Conservation (phyloP, 37 sponge, comb jelly and placozoan genomes). For the Crambe crambe region DNA sequence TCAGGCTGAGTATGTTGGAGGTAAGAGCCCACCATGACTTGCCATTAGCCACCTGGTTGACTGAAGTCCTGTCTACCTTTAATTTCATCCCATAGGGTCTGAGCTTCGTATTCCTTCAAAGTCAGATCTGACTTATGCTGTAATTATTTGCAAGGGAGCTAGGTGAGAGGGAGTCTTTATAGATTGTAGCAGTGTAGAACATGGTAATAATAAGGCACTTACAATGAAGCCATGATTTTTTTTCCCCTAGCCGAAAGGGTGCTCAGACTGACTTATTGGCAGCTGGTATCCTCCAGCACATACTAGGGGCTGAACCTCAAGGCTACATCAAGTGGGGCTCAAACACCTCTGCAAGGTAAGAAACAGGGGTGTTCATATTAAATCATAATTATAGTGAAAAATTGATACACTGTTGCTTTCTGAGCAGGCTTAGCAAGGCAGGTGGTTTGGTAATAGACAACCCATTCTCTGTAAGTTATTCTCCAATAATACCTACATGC, state of each 20-base stretch:
- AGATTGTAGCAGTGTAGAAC: not conserved
- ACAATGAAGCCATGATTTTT: too few species aligned
- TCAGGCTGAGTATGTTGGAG: conserved; percentile 66
- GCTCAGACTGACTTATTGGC: conserved; percentile 46
- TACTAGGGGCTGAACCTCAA: conserved; percentile 14
- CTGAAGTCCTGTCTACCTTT: too few species aligned
- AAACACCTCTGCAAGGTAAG: conserved; percentile 25
- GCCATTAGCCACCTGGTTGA: not conserved
- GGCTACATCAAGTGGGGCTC: conserved; percentile 65
- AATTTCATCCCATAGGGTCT: conserved; percentile 32
- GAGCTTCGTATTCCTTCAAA: conserved; percentile 52
- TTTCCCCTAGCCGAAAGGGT: not conserved
- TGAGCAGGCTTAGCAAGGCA: conserved; percentile 71
- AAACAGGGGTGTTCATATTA: too few species aligned
- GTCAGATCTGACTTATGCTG: conserved; percentile 41
- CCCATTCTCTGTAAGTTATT: conserved; percentile 54
- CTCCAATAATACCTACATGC: not conserved
- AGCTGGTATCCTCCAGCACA: conserved; percentile 41
- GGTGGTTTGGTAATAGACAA: conserved; percentile 25
- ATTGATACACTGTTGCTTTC: too few species aligned
- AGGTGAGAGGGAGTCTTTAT: conserved; percentile 21
- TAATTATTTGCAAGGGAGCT: conserved; percentile 65
- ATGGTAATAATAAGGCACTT: too few species aligned
- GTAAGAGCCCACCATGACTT: conserved; percentile 2
- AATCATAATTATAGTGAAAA: too few species aligned